phyloP scores from a whole-genome alignment of 2,888 invertebrate genomes.

The Hylaea fasciaria region DNA sequence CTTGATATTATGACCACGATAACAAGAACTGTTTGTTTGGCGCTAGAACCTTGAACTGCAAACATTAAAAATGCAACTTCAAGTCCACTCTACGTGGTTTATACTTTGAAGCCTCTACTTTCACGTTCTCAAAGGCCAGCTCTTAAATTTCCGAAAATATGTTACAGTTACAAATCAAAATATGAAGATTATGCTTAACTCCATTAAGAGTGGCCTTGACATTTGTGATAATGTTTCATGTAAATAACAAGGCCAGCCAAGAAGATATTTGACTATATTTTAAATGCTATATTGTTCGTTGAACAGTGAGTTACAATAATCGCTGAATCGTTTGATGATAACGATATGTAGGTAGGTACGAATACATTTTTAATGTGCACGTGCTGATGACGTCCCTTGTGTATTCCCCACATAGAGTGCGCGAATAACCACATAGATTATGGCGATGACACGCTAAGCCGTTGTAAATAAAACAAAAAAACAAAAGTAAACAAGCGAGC shows the following conservation, averaged over 20 bases:
- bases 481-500: slow-evolving; percentile 61
- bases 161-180: slow-evolving; percentile 5
- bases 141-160: not conserved
- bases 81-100: slow-evolving; percentile 34
- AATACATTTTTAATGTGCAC: slow-evolving; percentile 48
- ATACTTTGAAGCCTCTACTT: slow-evolving; percentile 1
- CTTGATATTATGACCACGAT: slow-evolving; percentile 40
- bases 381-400: slow-evolving; percentile 41
- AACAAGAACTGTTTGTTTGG: slow-evolving; percentile 40
- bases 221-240: slow-evolving; percentile 35
- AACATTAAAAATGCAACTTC: slow-evolving; percentile 48
- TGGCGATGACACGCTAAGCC: slow-evolving; percentile 57
- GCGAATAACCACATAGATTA: slow-evolving; percentile 49
- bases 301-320: not conserved
- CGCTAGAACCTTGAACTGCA: slow-evolving; percentile 57
- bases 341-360: not conserved
- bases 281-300: slow-evolving; percentile 18
- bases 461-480: slow-evolving; percentile 48
- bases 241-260: slow-evolving; percentile 34
- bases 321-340: too few species aligned
- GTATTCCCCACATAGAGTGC: slow-evolving; percentile 47
- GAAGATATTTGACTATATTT: slow-evolving; percentile 27
- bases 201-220: slow-evolving; percentile 38
- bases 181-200: slow-evolving; percentile 24
- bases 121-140: not conserved